Base-by-base conservation (phyloP, 2,113 vertebrate species). In the Ciconia maguari region DNA sequence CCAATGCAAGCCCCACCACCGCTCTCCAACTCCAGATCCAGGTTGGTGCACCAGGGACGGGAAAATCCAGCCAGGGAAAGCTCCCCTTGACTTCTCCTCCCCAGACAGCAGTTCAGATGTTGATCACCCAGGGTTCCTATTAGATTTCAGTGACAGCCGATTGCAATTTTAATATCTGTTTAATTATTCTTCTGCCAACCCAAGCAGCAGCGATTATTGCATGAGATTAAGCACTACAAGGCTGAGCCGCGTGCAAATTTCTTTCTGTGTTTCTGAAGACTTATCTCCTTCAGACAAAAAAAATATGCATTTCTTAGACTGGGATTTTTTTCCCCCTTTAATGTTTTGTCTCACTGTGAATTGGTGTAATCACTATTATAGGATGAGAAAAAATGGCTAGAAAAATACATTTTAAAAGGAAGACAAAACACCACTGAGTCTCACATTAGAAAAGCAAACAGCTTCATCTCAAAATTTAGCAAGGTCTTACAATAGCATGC, bases 211-310 rank as follows among this genome's bases (percentile, higher is more conserved):
- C 2, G 78, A 94, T 76, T 79, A 80, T n/a, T 84, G 68, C 46
- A 22, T 48, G 78, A 90, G 90, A 90, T 96, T 65, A 84, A 90
- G 78, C 49, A 26, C 74, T 48, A 36, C 20, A 4, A 46, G 68
- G 68, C 68, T 90, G 89, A 92, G 92, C 62, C 1, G 29, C 55
- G 25, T 94, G 78, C 78, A 88, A 57, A 93, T 94, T 90, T 87
- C 89, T 65, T 76, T 66, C 92, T 46, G 48, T 87, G 68, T 87
- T 94, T 87, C 86, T 61, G 66, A 55, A 76, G 90, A 92, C 42
- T 90, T 84, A 57, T 62, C 87, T 93, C 42, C 58, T 52, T 72
- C 58, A 84, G 83, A 94, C 90, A 87, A 86, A 92, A 92, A 86
- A 82, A 30, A 3, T 18, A 68, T 9, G n/a, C 61, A 48, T 91